Conservation (phyloP, 2,797 vertebrate genomes). For the Oryzias dopingdopingensis region DNA sequence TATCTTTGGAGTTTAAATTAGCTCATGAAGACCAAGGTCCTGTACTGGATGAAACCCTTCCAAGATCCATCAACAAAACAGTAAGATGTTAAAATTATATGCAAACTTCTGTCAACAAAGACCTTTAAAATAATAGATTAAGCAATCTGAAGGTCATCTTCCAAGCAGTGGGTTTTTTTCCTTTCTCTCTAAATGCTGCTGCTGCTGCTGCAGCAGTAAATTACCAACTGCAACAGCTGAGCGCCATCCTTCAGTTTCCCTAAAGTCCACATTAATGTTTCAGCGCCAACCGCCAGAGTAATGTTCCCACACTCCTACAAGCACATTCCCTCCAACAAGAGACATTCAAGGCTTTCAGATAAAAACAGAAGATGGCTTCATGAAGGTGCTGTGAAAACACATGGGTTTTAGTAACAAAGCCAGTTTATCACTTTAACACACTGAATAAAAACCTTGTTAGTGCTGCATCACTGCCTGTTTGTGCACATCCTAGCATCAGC, state of each 20-base stretch:
- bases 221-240: constrained; percentile 67
- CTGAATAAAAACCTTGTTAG: background rate
- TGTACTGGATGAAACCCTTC: constrained; percentile 84
- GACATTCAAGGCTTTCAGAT: constrained; percentile 23
- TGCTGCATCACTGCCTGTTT: too few species aligned
- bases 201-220: constrained; percentile 20
- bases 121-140: constrained; percentile 17
- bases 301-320: constrained; percentile 64
- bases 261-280: constrained; percentile 25
- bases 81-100: constrained; percentile 73
- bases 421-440: background rate
- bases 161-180: constrained; percentile 22
- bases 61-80: constrained; percentile 85
- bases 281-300: constrained; percentile 19
- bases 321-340: constrained; percentile 39
- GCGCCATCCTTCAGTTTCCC: constrained; percentile 49
- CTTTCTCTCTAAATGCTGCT: constrained; percentile 20
- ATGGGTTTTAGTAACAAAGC: background rate
- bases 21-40: constrained; percentile 86
- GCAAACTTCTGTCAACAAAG: background rate
- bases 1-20: constrained; percentile 88
- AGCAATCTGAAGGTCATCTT: constrained; percentile 25
- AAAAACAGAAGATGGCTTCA: constrained; percentile 6
- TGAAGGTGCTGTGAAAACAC: background rate
- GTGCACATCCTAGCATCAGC: too few species aligned